Evolutionary conservation across 1,140 invertebrate genomes (phyloP).

Genomic region (Sitophilus oryzae): DNA sequence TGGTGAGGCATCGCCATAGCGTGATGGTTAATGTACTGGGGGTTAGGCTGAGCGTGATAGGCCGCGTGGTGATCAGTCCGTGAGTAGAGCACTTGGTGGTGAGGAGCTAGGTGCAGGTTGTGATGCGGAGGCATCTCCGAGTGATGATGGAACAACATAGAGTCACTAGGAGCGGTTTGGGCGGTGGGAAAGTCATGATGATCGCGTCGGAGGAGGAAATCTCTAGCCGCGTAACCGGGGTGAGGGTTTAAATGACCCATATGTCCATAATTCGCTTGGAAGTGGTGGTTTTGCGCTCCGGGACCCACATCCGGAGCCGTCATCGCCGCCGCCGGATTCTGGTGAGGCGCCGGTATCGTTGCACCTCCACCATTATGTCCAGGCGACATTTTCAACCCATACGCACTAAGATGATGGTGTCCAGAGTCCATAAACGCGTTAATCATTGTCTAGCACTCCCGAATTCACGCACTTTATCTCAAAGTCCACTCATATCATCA

Average conservation of each 20-base stretch:
- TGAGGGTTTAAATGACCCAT: conserved; percentile 59
- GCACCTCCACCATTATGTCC: conserved; percentile 36
- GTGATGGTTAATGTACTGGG: conserved; percentile 46
- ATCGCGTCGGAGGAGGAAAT: conserved; percentile 67
- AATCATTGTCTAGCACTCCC: conserved; percentile 64
- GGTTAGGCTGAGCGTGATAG: conserved; percentile 44
- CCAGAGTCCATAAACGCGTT: conserved; percentile 70
- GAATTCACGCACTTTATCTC: background rate
- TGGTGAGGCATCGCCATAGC: conserved; percentile 47
- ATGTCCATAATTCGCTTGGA: conserved; percentile 46
- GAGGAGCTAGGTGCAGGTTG: conserved; percentile 39
- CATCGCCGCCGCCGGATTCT: conserved; percentile 45
- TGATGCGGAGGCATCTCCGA: conserved; percentile 38
- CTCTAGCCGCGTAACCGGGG: conserved; percentile 63
- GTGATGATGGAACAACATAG: conserved; percentile 57
- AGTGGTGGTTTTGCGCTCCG: conserved; percentile 40
- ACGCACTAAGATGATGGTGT: conserved; percentile 60
- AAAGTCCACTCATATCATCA: background rate
- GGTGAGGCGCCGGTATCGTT: conserved; percentile 43
- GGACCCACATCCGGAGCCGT: conserved; percentile 33
- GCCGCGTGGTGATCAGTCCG: conserved; percentile 47
- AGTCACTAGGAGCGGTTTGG: conserved; percentile 52
- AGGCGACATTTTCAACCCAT: conserved; percentile 72
- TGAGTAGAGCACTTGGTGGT: conserved; percentile 54
- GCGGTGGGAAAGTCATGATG: conserved; percentile 59